A percentile compares a stretch with the other conserved stretches of the same genome.
phyloP scores from a whole-genome alignment of 2,113 vertebrate genomes.

The Gambusia affinis region DNA sequence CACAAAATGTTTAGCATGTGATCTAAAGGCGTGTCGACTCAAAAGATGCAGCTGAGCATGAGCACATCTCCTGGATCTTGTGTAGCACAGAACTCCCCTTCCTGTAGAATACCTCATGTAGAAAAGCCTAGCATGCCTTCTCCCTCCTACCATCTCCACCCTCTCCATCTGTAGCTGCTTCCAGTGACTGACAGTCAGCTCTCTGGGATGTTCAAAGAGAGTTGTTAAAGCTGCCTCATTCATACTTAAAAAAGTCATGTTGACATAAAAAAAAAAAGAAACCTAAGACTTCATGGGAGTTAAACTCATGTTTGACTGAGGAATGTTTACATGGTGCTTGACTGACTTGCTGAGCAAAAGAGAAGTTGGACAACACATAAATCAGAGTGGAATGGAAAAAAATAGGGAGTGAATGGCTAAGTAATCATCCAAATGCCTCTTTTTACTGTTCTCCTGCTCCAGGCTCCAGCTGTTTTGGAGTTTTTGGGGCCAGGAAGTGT shows the following conservation, averaged over 20 bases:
- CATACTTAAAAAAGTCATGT: conserved; percentile 43
- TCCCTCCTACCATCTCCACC: conserved; percentile 27
- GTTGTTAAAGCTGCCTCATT: conserved; percentile 35
- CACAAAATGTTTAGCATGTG: conserved; percentile 31
- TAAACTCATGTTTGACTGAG: conserved; percentile 8
- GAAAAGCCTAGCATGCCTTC: conserved; percentile 47
- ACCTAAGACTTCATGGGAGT: conserved; percentile 47
- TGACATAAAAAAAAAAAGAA: conserved; percentile 32
- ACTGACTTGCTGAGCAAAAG: conserved; percentile 50
- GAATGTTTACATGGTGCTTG: conserved; percentile 47
- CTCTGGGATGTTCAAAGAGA: conserved; percentile 47
- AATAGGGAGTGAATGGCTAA: conserved; percentile 49
- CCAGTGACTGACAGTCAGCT: conserved; percentile 63
- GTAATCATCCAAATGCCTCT: conserved; percentile 52
- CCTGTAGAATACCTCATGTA: conserved; percentile 37
- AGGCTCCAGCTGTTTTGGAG: conserved; percentile 61
- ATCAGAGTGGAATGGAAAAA: conserved; percentile 51
- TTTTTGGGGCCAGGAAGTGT: conserved; percentile 60
- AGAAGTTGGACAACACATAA: conserved; percentile 37
- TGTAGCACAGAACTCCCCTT: conserved; percentile 46
- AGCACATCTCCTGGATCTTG: conserved; percentile 53
- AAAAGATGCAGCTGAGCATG: conserved; percentile 56
- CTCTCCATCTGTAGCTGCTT: conserved; percentile 64
- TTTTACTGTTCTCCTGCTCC: conserved; percentile 25
- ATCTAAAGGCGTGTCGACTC: conserved; percentile 38